These are phyloP conservation scores for Ashinkailepas kermadecensis DNA, from an alignment of 2,888 invertebrate genomes.

Conservation along the genomic window DNA sequence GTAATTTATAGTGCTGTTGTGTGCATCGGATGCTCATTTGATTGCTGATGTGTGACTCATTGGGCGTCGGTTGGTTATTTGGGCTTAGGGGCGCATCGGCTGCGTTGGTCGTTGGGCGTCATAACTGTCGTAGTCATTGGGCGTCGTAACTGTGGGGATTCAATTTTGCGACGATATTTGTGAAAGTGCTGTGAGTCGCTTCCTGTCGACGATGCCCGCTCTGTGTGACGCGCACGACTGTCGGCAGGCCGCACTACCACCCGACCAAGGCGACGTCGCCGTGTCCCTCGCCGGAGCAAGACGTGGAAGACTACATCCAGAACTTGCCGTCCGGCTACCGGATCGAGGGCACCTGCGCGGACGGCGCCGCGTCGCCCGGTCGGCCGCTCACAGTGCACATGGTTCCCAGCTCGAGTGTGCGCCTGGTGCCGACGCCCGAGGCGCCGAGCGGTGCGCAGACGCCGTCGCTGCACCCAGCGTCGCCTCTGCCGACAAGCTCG, in stretches of 20 bases:
- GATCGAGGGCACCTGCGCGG: not conserved
- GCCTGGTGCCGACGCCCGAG: slow-evolving; percentile 10
- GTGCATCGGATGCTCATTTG: too few relatives aligned
- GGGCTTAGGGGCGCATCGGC: too few relatives aligned
- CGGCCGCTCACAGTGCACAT: slow-evolving; percentile 11
- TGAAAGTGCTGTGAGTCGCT: too few relatives aligned
- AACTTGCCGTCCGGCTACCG: slow-evolving; percentile 8
- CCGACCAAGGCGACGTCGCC: not conserved
- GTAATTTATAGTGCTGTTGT: too few relatives aligned
- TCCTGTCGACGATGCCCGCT: not conserved
- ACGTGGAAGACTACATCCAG: slow-evolving; percentile 21
- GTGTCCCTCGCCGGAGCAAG: not conserved
- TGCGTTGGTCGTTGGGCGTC: too few relatives aligned
- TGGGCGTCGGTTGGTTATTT: too few relatives aligned
- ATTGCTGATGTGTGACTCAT: too few relatives aligned
- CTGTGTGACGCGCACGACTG: not conserved
- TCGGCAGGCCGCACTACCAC: not conserved
- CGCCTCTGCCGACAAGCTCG: not conserved
- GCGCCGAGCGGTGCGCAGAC: not conserved
- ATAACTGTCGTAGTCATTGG: too few relatives aligned
- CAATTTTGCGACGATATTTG: too few relatives aligned
- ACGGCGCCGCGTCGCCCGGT: not conserved
- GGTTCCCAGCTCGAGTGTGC: slow-evolving; percentile 18
- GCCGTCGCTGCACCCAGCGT: not conserved
- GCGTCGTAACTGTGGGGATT: too few relatives aligned